These are phyloP conservation scores for Gastrophysa polygoni DNA, from an alignment of 2,888 invertebrate species.

Conservation along the genomic window DNA sequence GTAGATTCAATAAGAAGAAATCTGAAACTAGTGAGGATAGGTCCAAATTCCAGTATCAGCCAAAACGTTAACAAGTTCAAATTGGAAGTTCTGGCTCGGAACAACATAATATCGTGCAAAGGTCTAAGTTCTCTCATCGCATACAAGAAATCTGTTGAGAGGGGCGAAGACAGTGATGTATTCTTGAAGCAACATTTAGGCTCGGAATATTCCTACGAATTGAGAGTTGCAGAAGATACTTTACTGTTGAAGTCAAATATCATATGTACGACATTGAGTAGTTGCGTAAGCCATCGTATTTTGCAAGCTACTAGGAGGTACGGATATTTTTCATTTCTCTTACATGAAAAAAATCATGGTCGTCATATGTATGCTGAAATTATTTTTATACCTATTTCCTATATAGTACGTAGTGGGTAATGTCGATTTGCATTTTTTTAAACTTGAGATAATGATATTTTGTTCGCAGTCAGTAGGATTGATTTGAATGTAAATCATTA, in stretches of 20 bases:
- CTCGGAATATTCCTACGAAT: slow-evolving; percentile 31
- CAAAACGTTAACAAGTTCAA: slow-evolving; percentile 55
- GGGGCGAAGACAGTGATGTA: slow-evolving; percentile 18
- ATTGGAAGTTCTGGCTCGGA: slow-evolving; percentile 55
- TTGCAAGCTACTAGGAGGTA: slow-evolving; percentile 34
- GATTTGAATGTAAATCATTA: too few relatives aligned
- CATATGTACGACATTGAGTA: slow-evolving; percentile 43
- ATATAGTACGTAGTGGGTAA: too few relatives aligned
- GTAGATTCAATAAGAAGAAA: slow-evolving; percentile 35
- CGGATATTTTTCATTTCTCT: slow-evolving; percentile 5
- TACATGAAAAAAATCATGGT: too few relatives aligned
- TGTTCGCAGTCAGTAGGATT: too few relatives aligned
- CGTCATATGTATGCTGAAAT: too few relatives aligned
- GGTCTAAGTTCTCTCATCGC: slow-evolving; percentile 23
- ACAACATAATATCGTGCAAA: slow-evolving; percentile 35
- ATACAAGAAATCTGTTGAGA: slow-evolving; percentile 27
- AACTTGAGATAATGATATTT: too few relatives aligned
- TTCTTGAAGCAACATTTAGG: slow-evolving; percentile 33
- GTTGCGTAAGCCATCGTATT: slow-evolving; percentile 36
- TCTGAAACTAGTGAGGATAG: slow-evolving; percentile 59
- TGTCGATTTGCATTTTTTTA: too few relatives aligned
- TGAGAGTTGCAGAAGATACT: slow-evolving; percentile 36
- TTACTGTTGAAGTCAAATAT: slow-evolving; percentile 38
- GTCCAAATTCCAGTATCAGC: slow-evolving; percentile 58
- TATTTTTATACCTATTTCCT: too few relatives aligned